These are phyloP conservation scores for Ophion ventricosus DNA, from an alignment of 2,888 invertebrate species.

Conservation along the genomic window DNA sequence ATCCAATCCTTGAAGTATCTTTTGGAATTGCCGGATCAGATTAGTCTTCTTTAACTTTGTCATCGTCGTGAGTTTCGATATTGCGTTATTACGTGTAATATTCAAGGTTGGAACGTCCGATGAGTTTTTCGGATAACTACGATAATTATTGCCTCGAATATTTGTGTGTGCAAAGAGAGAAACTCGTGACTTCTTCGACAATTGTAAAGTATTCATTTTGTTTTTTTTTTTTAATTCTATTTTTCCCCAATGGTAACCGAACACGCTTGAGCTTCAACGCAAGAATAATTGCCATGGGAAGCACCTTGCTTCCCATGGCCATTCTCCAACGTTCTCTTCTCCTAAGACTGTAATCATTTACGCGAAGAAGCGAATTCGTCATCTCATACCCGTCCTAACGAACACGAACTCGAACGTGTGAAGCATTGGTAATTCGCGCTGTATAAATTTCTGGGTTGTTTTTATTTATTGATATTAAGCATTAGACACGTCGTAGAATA, in stretches of 20 bases:
- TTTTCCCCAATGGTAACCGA: conserved; percentile 36
- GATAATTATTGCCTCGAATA: conserved; percentile 34
- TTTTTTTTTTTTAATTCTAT: neutral
- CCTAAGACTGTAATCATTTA: conserved; percentile 30
- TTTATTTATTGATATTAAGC: neutral
- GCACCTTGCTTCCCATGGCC: conserved; percentile 56
- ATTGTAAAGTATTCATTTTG: conserved; percentile 13
- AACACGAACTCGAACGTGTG: conserved; percentile 51
- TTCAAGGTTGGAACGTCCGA: conserved; percentile 45
- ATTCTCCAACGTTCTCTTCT: conserved; percentile 17
- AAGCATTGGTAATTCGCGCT: conserved; percentile 32
- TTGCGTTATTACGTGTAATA: neutral
- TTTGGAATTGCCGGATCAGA: conserved; percentile 13
- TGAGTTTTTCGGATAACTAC: conserved; percentile 45
- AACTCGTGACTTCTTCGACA: conserved; percentile 4
- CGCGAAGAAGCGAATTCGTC: conserved; percentile 53
- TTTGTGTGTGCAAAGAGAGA: conserved; percentile 12
- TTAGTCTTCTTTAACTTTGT: conserved; percentile 3
- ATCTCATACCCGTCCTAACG: conserved; percentile 47
- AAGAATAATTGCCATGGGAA: conserved; percentile 34
- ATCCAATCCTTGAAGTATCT: neutral
- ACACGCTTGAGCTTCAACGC: conserved; percentile 19
- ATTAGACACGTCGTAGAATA: neutral
- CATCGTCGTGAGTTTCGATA: conserved; percentile 18
- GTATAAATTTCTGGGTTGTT: neutral